These are phyloP conservation scores for Apeira syringaria DNA, from an alignment of 2,888 invertebrate genomes.

Conservation along the genomic window DNA sequence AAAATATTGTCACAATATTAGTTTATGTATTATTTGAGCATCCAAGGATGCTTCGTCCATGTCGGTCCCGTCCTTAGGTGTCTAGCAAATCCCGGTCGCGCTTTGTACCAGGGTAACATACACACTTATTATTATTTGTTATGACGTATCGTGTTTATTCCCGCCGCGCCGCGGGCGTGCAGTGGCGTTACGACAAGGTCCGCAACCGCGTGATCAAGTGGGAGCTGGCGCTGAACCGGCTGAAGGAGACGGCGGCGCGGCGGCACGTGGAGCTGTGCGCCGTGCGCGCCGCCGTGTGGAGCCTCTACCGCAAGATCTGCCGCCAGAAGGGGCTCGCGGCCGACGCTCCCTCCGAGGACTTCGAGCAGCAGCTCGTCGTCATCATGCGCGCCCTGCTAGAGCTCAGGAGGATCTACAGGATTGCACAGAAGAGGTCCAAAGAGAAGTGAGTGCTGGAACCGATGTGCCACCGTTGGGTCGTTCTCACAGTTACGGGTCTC, in stretches of 20 bases:
- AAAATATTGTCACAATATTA: no score
- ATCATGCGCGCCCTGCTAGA: conserved; percentile 85
- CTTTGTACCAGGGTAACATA: no score
- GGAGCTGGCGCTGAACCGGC: conserved; percentile 83
- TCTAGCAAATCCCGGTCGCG: no score
- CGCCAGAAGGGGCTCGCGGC: conserved; percentile 76
- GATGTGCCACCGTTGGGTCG: no score
- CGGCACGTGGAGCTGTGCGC: conserved; percentile 82
- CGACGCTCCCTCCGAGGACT: conserved; percentile 72
- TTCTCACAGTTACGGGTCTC: no score
- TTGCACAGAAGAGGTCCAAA: conserved; percentile 65
- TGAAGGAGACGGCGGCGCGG: conserved; percentile 81
- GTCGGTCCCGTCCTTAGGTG: no score
- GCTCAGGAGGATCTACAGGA: conserved; percentile 71
- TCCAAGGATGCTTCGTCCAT: no score
- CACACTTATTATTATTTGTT: no score
- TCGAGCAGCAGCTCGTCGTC: conserved; percentile 85
- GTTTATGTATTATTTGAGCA: no score
- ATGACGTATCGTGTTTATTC: no score
- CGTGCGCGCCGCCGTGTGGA: conserved; percentile 84
- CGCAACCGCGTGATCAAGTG: conserved; percentile 84
- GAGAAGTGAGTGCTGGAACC: conserved; percentile 63
- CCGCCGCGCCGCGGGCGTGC: no score
- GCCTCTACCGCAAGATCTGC: conserved; percentile 85
- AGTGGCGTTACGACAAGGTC: conserved; percentile 84